Evolutionary conservation across 2,797 vertebrate species (phyloP).

Genomic region (Enteromius treurensis): DNA sequence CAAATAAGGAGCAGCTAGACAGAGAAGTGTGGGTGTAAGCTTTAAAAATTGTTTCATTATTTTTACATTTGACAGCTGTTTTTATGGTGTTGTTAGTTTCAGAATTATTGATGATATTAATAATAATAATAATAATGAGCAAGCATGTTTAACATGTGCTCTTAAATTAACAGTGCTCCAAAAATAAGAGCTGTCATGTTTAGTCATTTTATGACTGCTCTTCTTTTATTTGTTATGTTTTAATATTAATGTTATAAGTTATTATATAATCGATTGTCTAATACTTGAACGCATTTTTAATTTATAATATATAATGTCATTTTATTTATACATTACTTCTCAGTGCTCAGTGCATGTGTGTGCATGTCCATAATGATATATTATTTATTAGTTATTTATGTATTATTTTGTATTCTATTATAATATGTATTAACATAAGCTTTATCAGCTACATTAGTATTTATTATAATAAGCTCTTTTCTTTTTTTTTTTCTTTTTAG

Average conservation of each 20-base stretch:
- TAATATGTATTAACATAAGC: not conserved
- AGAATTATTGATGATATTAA: not conserved
- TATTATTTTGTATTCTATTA: not conserved
- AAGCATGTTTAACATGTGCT: not conserved
- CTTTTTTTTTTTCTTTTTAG: not conserved
- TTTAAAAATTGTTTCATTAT: not conserved
- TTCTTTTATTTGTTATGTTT: not conserved
- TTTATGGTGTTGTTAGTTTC: not conserved
- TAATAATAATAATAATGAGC: not conserved
- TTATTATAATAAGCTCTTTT: not conserved
- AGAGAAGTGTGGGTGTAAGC: not conserved
- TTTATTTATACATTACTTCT: not conserved
- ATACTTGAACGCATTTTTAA: not conserved
- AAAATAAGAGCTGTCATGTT: not conserved
- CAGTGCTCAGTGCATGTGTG: not conserved
- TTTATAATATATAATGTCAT: not conserved
- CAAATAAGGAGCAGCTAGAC: not conserved
- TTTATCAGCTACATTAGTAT: not conserved
- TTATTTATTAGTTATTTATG: no score
- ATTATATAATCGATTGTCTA: not conserved
- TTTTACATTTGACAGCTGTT: not conserved
- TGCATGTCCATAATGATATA: not conserved
- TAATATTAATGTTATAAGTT: not conserved
- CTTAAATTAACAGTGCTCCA: not conserved
- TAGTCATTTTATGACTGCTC: not conserved